Percentiles rank a stretch among this genome's conserved stretches.
phyloP scores from a whole-genome alignment of 2,113 vertebrate genomes.

The Cebidichthys violaceus region DNA sequence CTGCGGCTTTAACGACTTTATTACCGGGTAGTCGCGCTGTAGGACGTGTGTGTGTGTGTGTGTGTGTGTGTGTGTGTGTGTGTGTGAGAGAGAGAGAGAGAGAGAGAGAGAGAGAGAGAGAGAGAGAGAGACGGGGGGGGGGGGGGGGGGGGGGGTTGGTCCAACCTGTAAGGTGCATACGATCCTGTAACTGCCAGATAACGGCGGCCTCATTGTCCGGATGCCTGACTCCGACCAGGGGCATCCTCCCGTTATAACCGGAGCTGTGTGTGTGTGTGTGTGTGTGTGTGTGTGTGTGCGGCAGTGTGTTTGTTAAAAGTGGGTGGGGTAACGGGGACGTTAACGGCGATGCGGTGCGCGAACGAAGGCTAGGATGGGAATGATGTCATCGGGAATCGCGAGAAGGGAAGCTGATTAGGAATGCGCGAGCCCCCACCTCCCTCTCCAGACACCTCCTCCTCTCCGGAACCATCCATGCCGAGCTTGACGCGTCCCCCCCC shows the following conservation, averaged over 20 bases:
- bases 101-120: too few species aligned
- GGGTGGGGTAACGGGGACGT: slow-evolving; percentile 72
- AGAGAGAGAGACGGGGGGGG: too few species aligned
- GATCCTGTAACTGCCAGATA: slow-evolving; percentile 11
- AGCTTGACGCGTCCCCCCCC: slow-evolving; percentile 36
- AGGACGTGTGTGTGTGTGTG: slow-evolving; percentile 13
- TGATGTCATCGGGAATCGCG: slow-evolving; percentile 85
- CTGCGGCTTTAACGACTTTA: slow-evolving; percentile 72
- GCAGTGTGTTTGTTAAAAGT: slow-evolving; percentile 42
- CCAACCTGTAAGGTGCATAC: slow-evolving; percentile 27
- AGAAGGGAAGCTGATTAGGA: slow-evolving; percentile 65
- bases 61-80: background rate
- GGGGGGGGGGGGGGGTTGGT: background rate
- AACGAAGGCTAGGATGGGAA: slow-evolving; percentile 65
- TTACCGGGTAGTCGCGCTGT: slow-evolving; percentile 32
- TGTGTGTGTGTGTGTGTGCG: slow-evolving; percentile 29
- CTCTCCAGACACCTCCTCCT: background rate
- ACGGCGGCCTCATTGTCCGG: slow-evolving; percentile 31
- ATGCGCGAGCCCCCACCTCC: slow-evolving; percentile 36
- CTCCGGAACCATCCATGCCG: slow-evolving; percentile 62
- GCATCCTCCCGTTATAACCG: slow-evolving; percentile 22
- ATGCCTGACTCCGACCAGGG: slow-evolving; percentile 32
- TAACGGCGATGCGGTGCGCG: slow-evolving; percentile 74
- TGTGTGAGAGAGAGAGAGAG: background rate
- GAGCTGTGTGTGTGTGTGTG: slow-evolving; percentile 26